Base-by-base conservation (phyloP, 1,140 invertebrate genomes). In the Doryteuthis pealeii region DNA sequence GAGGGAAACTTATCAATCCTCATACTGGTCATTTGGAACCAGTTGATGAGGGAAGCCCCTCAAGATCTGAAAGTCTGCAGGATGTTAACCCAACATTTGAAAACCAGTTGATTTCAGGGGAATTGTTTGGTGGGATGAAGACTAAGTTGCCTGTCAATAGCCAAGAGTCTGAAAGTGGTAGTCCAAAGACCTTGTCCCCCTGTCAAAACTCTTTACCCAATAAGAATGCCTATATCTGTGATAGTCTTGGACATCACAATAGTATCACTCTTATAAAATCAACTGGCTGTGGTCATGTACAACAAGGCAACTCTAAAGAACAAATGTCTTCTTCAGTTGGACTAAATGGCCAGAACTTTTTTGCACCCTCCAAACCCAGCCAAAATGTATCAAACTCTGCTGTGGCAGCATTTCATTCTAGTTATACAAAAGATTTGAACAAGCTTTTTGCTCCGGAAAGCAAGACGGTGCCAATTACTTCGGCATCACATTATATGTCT, bases 11-110 rank as follows among this genome's bases (percentile, higher is more conserved):
- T 2, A 94, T 96, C 43, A 96, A 96, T 89, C 94, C 94, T 5
- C 90, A 95, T 76, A 95, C 94, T 6, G 94, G 94, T 18, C 91
- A 94, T 78, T 86, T 96, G 79, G 95, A 96, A 85, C 93, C 93
- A 1, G 92, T 93, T 68, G 85, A 87, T 71, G 75, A 73, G 75
- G 18, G 30, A 18, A 68, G 32, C 32, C 66, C 66, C 12, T 68
- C 66, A 68, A 68, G 66, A 68, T 68, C 66, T 68, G 66, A 68
- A 26, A 31, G 10, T 32, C 12, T 68, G 66, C 66, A 33, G 18
- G 66, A 68, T 18, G 26, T 33, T 30, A 33, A 30, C 28, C 10
- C 32, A 32, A 30, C 28, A 31, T 68, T 33, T 18, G 32, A 33
- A 30, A 68, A 26, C 30, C 66, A 68, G 18, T 68, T 31, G 31